Percentiles rank a stretch among this genome's conserved stretches.
Conservation (phyloP, 1,140 invertebrate species). For the Phocides pigmalion region DNA sequence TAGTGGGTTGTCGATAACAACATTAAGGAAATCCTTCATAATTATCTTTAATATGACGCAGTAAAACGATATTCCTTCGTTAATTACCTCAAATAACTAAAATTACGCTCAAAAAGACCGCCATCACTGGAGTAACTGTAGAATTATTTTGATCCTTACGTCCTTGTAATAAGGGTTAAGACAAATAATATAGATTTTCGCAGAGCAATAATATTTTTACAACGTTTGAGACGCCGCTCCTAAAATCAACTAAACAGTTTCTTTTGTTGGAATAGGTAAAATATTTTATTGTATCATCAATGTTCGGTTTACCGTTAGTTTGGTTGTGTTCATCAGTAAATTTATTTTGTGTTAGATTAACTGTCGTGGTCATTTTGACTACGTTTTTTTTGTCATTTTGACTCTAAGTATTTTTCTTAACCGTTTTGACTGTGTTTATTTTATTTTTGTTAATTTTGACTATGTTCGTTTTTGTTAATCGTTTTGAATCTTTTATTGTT, state of each 20-base stretch:
- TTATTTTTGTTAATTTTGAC: too few species aligned
- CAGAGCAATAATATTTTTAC: constrained; percentile 43
- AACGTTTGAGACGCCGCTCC: constrained; percentile 34
- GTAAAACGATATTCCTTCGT: too few species aligned
- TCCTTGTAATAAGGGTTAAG: constrained; percentile 17
- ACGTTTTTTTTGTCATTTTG: too few species aligned
- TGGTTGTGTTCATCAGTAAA: constrained; percentile 13
- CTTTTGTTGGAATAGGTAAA: constrained; percentile 28
- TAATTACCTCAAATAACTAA: too few species aligned
- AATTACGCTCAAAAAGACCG: constrained; percentile 41
- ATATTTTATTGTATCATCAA: constrained; percentile 14
- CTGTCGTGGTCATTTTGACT: too few species aligned
- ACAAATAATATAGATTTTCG: constrained; percentile 12
- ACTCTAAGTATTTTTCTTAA: too few species aligned
- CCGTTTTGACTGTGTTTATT: too few species aligned
- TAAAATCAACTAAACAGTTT: constrained; percentile 17
- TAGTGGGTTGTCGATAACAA: too few species aligned
- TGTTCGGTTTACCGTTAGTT: constrained; percentile 20
- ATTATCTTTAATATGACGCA: too few species aligned
- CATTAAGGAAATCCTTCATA: too few species aligned
- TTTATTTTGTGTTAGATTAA: background rate
- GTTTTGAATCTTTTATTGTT: too few species aligned
- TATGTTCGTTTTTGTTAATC: too few species aligned
- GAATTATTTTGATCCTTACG: constrained; percentile 32
- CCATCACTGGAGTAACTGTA: constrained; percentile 44